A percentile compares a stretch with the other conserved stretches of the same genome.
Evolutionary conservation across 2,888 invertebrate genomes (phyloP).

Genomic region (Esperia sulphurella): DNA sequence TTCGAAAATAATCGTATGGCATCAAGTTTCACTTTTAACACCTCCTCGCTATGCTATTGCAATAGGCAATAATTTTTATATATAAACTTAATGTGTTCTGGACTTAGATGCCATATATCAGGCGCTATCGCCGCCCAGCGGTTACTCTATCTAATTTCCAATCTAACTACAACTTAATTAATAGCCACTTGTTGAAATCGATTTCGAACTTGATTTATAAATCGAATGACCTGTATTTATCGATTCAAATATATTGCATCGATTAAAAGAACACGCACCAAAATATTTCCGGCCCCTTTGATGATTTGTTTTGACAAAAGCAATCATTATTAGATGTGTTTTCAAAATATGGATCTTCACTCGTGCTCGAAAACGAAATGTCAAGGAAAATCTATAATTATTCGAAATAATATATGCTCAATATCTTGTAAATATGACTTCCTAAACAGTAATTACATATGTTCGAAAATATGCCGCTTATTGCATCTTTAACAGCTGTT

Average conservation of each 20-base stretch:
- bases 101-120: constrained; percentile 50
- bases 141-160: constrained; percentile 72
- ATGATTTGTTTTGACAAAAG: constrained; percentile 43
- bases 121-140: constrained; percentile 55
- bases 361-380: constrained; percentile 32
- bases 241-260: constrained; percentile 54
- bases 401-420: constrained; percentile 18
- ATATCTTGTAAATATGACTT: constrained; percentile 20
- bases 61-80: constrained; percentile 21
- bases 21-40: constrained; percentile 44
- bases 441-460: constrained; percentile 26
- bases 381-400: constrained; percentile 40
- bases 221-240: constrained; percentile 72
- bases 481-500: constrained; percentile 3
- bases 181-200: constrained; percentile 79
- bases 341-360: constrained; percentile 7
- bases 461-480: constrained; percentile 5
- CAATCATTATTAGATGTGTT: constrained; percentile 20
- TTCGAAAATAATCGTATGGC: not conserved
- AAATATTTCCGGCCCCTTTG: constrained; percentile 35
- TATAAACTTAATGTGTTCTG: constrained; percentile 25
- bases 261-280: constrained; percentile 45
- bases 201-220: constrained; percentile 75
- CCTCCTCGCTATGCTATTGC: constrained; percentile 32
- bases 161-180: constrained; percentile 78